These are phyloP conservation scores for Dysmachus trigonus DNA, from an alignment of 2,888 invertebrate genomes.

Conservation along the genomic window DNA sequence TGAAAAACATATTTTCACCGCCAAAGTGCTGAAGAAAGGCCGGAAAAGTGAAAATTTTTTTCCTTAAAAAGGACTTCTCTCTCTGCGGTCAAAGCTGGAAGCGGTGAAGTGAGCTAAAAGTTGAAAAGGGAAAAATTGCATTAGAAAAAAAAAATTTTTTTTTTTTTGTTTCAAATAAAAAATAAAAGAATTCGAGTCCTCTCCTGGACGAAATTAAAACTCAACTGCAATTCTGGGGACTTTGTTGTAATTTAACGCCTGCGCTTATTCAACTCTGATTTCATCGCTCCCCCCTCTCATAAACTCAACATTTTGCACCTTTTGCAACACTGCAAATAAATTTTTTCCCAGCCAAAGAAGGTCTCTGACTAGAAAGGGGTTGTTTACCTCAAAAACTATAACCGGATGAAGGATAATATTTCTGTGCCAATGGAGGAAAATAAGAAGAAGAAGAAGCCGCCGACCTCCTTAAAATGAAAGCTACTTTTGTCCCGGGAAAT, in stretches of 20 bases:
- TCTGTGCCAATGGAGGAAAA: background rate
- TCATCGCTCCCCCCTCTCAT: background rate
- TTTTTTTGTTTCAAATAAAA: too few species aligned
- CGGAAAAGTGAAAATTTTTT: slow-evolving; percentile 21
- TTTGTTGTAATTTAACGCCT: slow-evolving; percentile 3
- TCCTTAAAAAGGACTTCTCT: background rate
- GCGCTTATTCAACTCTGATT: background rate
- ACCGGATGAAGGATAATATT: background rate
- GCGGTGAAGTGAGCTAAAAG: background rate
- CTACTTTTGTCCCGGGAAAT: background rate
- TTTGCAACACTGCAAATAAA: background rate
- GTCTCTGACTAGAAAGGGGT: background rate
- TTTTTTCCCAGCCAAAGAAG: background rate
- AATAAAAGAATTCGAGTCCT: background rate
- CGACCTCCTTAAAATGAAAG: background rate
- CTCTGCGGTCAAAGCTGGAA: background rate
- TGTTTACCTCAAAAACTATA: background rate
- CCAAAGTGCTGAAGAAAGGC: slow-evolving; percentile 19
- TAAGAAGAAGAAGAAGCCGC: background rate
- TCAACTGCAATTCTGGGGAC: background rate
- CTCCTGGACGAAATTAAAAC: slow-evolving; percentile 14
- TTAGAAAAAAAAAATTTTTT: background rate
- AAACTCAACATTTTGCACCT: background rate
- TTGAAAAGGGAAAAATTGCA: background rate
- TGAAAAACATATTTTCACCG: slow-evolving; percentile 28